A percentile compares a stretch with the other conserved stretches of the same genome.
These are phyloP conservation scores for Daktulosphaira vitifoliae DNA, from an alignment of 1,140 invertebrate genomes.

Conservation along the genomic window DNA sequence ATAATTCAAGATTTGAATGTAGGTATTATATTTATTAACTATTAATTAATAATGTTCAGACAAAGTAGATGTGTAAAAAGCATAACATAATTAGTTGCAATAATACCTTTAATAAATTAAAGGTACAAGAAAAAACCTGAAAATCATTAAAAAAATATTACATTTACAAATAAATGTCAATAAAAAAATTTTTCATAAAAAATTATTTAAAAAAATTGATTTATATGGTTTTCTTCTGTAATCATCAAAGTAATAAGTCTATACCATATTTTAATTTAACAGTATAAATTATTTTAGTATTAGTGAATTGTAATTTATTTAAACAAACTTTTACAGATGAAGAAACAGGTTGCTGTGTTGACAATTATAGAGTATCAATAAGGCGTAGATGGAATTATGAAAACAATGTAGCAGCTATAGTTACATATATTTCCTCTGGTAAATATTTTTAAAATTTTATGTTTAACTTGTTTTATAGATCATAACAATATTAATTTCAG, in stretches of 20 bases:
- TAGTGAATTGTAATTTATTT: constrained; percentile 3
- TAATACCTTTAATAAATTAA: neutral
- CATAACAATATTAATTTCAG: too few relatives aligned
- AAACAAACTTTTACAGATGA: constrained; percentile 56
- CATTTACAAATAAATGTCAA: neutral
- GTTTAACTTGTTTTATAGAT: neutral
- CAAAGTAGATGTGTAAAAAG: neutral
- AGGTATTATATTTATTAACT: constrained; percentile 41
- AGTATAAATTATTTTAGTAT: constrained; percentile 14
- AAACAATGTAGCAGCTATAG: constrained; percentile 72
- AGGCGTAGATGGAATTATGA: constrained; percentile 78
- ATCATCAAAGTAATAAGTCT: too few relatives aligned
- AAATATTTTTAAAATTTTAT: constrained; percentile 39
- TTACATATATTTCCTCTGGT: constrained; percentile 69
- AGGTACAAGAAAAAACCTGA: too few relatives aligned
- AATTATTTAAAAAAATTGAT: neutral
- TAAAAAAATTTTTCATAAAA: neutral
- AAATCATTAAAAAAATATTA: too few relatives aligned
- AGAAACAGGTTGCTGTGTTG: constrained; percentile 73
- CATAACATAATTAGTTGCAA: neutral
- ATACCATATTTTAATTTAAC: too few relatives aligned
- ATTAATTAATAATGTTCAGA: neutral
- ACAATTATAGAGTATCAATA: constrained; percentile 68
- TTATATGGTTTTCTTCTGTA: constrained; percentile 2
- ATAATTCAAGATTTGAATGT: constrained; percentile 81